A percentile compares a stretch with the other conserved stretches of the same genome.
Evolutionary conservation across 2,113 vertebrate genomes (phyloP).

Genomic region (Syngnathoides biaculeatus): DNA sequence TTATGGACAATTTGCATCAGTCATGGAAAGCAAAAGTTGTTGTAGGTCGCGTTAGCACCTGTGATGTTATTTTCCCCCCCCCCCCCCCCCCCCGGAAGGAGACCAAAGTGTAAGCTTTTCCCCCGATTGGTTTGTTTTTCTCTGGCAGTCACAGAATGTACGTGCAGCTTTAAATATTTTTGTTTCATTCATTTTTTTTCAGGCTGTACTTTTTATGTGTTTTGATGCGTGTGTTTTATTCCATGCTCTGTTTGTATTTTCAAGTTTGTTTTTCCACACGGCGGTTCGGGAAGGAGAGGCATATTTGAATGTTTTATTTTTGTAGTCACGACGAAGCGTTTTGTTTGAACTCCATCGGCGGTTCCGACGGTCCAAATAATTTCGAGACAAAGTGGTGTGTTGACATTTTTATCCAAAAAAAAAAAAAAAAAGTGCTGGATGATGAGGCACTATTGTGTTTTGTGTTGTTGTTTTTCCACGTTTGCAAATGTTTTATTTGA

Average conservation of each 20-base stretch:
- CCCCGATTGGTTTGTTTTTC: constrained; percentile 9
- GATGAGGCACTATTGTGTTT: not conserved
- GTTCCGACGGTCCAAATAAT: not conserved
- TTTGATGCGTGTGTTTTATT: constrained; percentile 15
- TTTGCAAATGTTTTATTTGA: too few species aligned
- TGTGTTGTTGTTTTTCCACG: not conserved
- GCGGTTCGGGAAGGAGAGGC: constrained; percentile 10
- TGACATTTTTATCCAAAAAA: not conserved
- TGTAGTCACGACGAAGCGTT: constrained; percentile 40
- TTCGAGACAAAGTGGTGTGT: not conserved
- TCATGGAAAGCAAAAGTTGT: not conserved
- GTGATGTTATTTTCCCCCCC: constrained; percentile 24
- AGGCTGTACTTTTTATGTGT: constrained; percentile 17
- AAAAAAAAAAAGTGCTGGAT: not conserved
- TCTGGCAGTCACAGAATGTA: constrained; percentile 78
- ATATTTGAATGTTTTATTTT: constrained; percentile 37
- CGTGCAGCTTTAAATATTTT: constrained; percentile 66
- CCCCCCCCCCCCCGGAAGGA: constrained; percentile 67
- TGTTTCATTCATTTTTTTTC: too few species aligned
- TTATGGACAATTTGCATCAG: too few species aligned
- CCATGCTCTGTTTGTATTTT: constrained; percentile 29
- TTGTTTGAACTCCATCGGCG: constrained; percentile 20
- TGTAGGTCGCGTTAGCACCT: not conserved
- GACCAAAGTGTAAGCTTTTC: constrained; percentile 90
- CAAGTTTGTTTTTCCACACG: constrained; percentile 29